These are phyloP conservation scores for Rhipidura dahli DNA, from an alignment of 2,113 vertebrate genomes.

Conservation along the genomic window DNA sequence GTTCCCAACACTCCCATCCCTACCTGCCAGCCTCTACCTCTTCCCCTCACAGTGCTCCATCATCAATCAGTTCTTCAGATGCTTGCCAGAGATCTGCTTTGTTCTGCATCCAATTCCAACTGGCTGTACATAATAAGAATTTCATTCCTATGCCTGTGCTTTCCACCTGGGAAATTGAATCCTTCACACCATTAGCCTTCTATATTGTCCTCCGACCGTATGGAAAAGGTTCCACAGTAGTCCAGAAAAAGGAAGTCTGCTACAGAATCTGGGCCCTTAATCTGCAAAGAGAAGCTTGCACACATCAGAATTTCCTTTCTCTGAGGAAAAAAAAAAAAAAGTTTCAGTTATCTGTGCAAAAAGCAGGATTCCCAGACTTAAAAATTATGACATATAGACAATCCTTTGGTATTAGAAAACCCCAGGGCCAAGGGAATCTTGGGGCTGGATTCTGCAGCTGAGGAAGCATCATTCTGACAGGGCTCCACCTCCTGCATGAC, in stretches of 20 bases:
- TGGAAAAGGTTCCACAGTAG: not conserved
- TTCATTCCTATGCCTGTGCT: not conserved
- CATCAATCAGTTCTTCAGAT: slow-evolving; percentile 30
- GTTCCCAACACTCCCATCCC: not conserved
- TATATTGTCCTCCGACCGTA: not conserved
- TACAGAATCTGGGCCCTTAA: not conserved
- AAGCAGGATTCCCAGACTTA: not conserved
- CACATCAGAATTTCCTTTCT: not conserved
- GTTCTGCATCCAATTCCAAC: slow-evolving; percentile 51
- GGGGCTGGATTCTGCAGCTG: not conserved
- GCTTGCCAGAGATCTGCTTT: slow-evolving; percentile 48
- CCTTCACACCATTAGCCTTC: slow-evolving; percentile 1
- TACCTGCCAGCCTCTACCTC: not conserved
- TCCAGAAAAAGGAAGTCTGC: not conserved
- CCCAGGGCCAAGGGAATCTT: not conserved
- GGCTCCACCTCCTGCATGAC: not conserved
- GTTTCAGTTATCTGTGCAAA: not conserved
- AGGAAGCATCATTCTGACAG: not conserved
- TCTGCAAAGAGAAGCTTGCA: not conserved
- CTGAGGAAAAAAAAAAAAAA: not conserved
- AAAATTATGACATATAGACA: not conserved
- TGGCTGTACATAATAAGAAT: slow-evolving; percentile 22
- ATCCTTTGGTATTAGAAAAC: not conserved
- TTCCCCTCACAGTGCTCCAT: not conserved
- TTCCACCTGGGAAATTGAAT: slow-evolving; percentile 12